Percentiles rank a stretch among this genome's conserved stretches.
Conservation (phyloP, 2,797 vertebrate genomes). For the Tokudaia tokunoshimensis region DNA sequence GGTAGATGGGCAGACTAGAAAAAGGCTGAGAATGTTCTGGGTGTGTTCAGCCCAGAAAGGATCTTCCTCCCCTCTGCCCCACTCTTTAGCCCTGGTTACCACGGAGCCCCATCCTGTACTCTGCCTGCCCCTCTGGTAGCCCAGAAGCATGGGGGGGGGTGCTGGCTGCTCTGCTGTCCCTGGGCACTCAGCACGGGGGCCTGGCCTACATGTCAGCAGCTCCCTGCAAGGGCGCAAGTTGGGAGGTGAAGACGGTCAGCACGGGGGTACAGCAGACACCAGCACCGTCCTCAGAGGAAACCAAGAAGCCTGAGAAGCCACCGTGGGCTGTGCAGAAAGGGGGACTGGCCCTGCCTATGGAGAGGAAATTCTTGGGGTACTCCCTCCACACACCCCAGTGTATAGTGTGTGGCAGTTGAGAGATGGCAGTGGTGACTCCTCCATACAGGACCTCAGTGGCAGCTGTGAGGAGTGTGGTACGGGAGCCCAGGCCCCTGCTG, state of each 20-base stretch:
- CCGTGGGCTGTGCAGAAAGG: background rate
- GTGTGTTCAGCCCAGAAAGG: background rate
- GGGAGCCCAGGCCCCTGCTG: background rate
- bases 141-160: background rate
- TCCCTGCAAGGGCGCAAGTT: background rate
- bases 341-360: background rate
- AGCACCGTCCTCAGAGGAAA: background rate
- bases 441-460: background rate
- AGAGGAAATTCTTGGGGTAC: background rate
- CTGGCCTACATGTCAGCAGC: background rate
- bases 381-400: background rate
- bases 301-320: background rate
- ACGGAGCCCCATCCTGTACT: background rate
- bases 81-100: too few relatives aligned
- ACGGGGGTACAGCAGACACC: background rate
- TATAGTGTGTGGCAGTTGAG: background rate
- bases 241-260: background rate
- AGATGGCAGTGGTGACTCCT: background rate
- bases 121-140: background rate
- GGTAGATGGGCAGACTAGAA: background rate
- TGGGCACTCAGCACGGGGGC: rapidly evolving
- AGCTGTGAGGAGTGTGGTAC: background rate
- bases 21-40: background rate
- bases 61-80: background rate
- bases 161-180: background rate